Percentiles rank a stretch among this genome's conserved stretches.
Conservation (phyloP, 2,797 vertebrate genomes). For the Odontamblyopus rebecca region DNA sequence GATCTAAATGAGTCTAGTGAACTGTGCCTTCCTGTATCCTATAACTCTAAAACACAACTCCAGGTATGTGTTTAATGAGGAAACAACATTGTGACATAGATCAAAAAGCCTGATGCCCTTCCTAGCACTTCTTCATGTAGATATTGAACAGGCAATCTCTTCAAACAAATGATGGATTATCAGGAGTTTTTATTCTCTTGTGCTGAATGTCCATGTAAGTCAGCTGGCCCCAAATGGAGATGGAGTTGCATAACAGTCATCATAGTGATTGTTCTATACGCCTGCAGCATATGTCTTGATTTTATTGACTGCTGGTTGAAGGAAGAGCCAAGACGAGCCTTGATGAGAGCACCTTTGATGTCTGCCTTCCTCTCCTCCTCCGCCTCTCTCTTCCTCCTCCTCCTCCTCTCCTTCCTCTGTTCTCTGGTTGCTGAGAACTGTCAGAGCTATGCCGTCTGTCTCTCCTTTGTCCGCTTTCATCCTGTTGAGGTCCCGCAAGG, state of each 20-base stretch:
- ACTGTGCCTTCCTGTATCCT: no score
- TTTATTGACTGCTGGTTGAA: constrained; percentile 35
- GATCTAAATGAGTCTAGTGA: no score
- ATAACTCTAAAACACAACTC: no score
- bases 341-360: constrained; percentile 65
- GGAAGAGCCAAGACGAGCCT: constrained; percentile 45
- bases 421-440: constrained; percentile 26
- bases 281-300: constrained; percentile 13
- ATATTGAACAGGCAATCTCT: neutral
- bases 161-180: neutral
- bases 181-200: neutral
- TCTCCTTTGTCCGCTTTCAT: constrained; percentile 38
- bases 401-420: constrained; percentile 14
- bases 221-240: constrained; percentile 5
- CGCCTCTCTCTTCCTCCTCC: neutral
- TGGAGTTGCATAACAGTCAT: constrained; percentile 5
- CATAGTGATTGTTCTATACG: constrained; percentile 21
- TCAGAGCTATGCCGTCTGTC: constrained; percentile 40
- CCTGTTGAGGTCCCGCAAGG: constrained; percentile 34
- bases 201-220: neutral
- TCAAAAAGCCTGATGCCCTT: no score
- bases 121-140: no score
- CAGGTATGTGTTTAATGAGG: no score
- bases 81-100: no score
- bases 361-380: constrained; percentile 31